Base-by-base conservation (phyloP, 1,140 invertebrate genomes). In the Drosophila auraria region DNA sequence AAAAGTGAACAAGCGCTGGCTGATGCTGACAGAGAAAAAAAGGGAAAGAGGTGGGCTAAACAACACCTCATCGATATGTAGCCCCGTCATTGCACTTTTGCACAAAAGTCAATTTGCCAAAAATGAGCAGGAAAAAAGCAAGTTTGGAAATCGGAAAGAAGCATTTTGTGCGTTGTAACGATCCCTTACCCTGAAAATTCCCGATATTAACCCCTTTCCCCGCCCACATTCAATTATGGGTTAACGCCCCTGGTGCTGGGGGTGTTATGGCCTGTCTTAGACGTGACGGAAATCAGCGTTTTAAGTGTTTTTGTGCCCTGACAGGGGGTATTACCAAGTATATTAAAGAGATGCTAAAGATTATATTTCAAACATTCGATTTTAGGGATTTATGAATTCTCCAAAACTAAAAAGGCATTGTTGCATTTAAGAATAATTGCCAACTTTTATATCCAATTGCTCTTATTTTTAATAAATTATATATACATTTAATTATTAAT, bases 271-370 rank as follows among this genome's bases (percentile, higher is more conserved):
- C 54, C 82, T 81, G 84, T 89, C 81, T 84, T 58, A 69, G 78
- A 90, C 81, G 86, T 89, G 81, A 82, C 78, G 82, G 79, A 84
- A 84, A 87, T 89, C 84, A 79, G 84, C 71, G 84, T 89, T 82
- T 89, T 90, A 89, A 84, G 84, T 89, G 78, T 79, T 40, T 40
- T 15, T 20, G 15, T 38, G 23, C 53, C 17, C 51, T 54, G 3
- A 36, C 11, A 54, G 11, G 6, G 51, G 51, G 27, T 33, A 14
- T 17, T 54, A 36, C 6, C 2, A 33, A 9, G 30, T 8, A 14
- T 33, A 1, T 20, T 17, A 1, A 53, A 20, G 1, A 36, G 11
- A 5, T 1, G n/a, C 0, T 5, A 5, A 4, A 33, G 27, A 9
- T 11, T 2, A 6, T n/a, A 0, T 9, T 9, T 1, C 30, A 7